These are phyloP conservation scores for Cyprinodon diabolis DNA, from an alignment of 2,797 vertebrate species.

Conservation along the genomic window DNA sequence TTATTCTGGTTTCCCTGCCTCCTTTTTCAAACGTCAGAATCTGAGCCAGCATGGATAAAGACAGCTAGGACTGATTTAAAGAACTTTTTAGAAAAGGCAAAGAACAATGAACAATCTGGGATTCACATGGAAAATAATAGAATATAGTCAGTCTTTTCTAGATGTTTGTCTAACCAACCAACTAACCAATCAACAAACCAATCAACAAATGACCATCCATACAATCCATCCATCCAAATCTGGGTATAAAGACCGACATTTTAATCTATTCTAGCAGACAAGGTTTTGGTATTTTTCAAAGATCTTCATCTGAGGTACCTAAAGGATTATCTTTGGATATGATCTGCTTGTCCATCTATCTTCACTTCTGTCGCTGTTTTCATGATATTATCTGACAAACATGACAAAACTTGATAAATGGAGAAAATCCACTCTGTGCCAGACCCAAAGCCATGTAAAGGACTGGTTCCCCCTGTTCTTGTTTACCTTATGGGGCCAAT, in stretches of 20 bases:
- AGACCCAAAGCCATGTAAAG: too few species aligned
- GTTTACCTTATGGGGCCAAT: too few species aligned
- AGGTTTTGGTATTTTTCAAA: not conserved
- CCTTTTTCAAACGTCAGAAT: too few species aligned
- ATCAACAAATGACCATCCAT: not conserved
- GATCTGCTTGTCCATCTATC: not conserved
- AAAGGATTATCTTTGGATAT: not conserved
- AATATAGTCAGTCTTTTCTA: not conserved
- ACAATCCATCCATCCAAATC: not conserved
- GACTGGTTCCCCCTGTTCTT: too few species aligned
- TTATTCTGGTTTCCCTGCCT: too few species aligned
- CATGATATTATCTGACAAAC: not conserved
- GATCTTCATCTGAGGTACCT: not conserved
- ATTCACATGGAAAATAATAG: too few species aligned
- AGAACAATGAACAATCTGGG: too few species aligned
- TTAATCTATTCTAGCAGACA: not conserved
- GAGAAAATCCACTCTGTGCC: too few species aligned
- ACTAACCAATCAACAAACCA: not conserved
- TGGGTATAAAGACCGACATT: not conserved
- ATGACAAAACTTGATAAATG: not conserved
- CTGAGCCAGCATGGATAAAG: too few species aligned
- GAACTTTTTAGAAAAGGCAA: too few species aligned
- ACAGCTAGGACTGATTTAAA: too few species aligned
- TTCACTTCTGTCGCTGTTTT: not conserved
- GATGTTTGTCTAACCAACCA: not conserved